A percentile compares a stretch with the other conserved stretches of the same genome.
These are phyloP conservation scores for Trachelus iudaicus DNA, from an alignment of 2,888 invertebrate species.

Conservation along the genomic window DNA sequence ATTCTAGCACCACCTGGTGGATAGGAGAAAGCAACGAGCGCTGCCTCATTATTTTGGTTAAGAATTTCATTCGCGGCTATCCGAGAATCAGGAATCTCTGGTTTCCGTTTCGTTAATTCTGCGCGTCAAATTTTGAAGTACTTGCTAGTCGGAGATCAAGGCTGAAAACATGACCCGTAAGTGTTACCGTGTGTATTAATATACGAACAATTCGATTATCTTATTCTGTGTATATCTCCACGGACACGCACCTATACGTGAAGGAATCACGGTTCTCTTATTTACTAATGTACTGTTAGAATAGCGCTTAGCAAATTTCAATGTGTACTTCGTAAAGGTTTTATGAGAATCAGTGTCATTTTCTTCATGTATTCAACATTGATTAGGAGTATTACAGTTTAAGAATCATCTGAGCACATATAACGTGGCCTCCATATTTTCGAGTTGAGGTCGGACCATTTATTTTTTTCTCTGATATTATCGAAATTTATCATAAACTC, in stretches of 20 bases:
- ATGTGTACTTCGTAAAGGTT: neutral
- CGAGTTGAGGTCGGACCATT: neutral
- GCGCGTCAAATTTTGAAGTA: conserved; percentile 44
- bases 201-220: neutral
- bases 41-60: neutral
- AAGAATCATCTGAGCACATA: neutral
- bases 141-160: conserved; percentile 62
- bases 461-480: neutral
- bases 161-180: conserved; percentile 61
- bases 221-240: neutral
- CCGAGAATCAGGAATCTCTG: neutral
- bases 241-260: neutral
- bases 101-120: conserved; percentile 7
- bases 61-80: neutral
- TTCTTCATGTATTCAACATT: neutral
- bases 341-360: neutral
- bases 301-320: neutral
- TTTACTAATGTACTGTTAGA: neutral
- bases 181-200: conserved; percentile 23
- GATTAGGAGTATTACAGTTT: neutral
- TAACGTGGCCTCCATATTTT: neutral
- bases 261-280: neutral
- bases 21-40: neutral
- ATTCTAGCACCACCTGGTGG: no score
- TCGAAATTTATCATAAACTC: neutral